Base-by-base conservation (phyloP, 2,888 invertebrate genomes). In the Rhagonycha fulva region DNA sequence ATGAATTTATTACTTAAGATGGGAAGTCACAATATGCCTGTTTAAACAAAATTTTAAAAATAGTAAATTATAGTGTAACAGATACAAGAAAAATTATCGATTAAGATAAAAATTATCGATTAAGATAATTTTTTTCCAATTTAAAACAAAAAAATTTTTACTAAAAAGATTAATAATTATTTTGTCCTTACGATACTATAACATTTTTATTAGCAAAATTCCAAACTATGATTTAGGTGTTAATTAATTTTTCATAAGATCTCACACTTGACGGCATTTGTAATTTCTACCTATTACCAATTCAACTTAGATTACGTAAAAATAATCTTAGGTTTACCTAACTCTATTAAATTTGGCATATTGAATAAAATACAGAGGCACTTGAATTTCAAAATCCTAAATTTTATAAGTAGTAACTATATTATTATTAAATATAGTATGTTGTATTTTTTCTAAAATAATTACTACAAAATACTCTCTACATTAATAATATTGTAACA, bases 311-410 rank as follows among this genome's bases (percentile, higher is more conserved):
- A 24, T 24, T 23, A 19, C 63, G n/a, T 24, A 66, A 66, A 66
- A 66, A n/a, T 24, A 66, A n/a, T 66, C 47, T 47, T 47, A 47
- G 9, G 47, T 24, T 62, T 66, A 23, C 19, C 63, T 66, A 24
- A 14, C 23, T 63, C 19, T 66, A 24, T 66, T 66, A 66, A 66
- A 66, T 66, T 66, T 66, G 63, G 63, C 63, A 24, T 66, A 24
- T 24, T 66, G 26, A 66, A 66, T 66, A 66, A 66, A 66, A 66
- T 66, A 66, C 63, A 66, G 26, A 66, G 63, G 63, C 63, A 66
- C 63, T 66, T 66, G 23, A 24, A 24, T 66, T 26, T 66, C 24
- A 24, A 14, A 24, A 66, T 66, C 23, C 19, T 66, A 66, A 66
- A 24, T 66, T 63, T 66, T 66, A 24, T 47, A 47, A 47, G 47